Percentiles rank a stretch among this genome's conserved stretches.
These are phyloP conservation scores for Semaprochilodus insignis DNA, from an alignment of 2,797 vertebrate genomes.

Conservation along the genomic window DNA sequence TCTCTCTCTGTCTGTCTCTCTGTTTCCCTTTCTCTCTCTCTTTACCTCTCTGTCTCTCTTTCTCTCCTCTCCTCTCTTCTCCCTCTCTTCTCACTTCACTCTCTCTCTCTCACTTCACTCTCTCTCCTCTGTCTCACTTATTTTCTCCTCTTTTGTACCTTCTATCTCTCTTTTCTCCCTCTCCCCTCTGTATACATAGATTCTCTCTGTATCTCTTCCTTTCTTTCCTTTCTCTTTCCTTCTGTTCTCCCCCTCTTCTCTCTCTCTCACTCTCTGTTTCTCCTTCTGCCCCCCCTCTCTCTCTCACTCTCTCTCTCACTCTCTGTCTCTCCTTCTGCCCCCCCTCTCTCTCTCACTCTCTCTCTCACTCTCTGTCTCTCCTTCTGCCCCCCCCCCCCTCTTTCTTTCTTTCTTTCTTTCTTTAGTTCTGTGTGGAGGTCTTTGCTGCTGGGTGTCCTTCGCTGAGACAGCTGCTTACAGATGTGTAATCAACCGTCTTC, in stretches of 20 bases:
- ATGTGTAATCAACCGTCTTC: conserved; percentile 8
- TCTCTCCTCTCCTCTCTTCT: neutral
- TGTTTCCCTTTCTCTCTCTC: neutral
- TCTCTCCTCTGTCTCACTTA: too few species aligned
- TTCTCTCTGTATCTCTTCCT: neutral
- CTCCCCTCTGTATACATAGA: too few species aligned
- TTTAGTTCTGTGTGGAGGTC: conserved; percentile 13
- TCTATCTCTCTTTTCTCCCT: neutral
- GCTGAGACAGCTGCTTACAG: conserved; percentile 3
- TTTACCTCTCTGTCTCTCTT: neutral
- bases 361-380: neutral
- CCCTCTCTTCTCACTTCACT: neutral
- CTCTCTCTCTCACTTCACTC: neutral
- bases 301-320: neutral
- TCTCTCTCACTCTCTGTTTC: neutral
- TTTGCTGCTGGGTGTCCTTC: neutral
- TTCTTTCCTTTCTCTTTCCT: neutral
- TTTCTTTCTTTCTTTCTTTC: too few species aligned
- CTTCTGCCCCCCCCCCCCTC: too few species aligned
- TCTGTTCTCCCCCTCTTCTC: neutral
- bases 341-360: neutral
- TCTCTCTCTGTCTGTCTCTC: neutral
- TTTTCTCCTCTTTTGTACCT: neutral
- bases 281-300: neutral
- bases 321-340: too few species aligned